Evolutionary conservation across 2,797 vertebrate species (phyloP).

Genomic region (Ibycter americanus): DNA sequence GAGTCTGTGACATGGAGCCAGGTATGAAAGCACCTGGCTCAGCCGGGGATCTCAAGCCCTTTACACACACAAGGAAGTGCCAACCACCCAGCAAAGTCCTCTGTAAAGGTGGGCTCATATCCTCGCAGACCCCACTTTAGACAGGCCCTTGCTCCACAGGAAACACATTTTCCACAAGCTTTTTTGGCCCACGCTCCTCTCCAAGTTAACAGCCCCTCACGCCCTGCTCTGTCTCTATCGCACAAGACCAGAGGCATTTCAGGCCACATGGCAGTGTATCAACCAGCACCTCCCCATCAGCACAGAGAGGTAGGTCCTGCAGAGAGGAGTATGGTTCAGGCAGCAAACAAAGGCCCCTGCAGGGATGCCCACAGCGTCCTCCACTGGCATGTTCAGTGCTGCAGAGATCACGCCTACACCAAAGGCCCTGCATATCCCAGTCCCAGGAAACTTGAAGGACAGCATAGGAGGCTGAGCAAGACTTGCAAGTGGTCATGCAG

Average conservation of each 20-base stretch:
- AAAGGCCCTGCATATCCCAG: neutral
- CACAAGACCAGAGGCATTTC: neutral
- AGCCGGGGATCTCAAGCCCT: neutral
- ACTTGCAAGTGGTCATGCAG: neutral
- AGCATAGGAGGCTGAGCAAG: neutral
- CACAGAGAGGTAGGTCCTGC: neutral
- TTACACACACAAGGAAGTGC: neutral
- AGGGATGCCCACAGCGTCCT: accelerated
- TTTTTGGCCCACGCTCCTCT: neutral
- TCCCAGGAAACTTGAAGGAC: neutral
- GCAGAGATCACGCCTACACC: neutral
- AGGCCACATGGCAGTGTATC: neutral
- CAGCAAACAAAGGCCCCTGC: neutral
- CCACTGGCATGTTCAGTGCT: accelerated
- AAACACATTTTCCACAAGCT: neutral
- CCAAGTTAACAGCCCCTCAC: neutral
- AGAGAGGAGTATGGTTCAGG: neutral
- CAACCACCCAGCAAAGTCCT: neutral
- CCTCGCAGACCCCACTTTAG: neutral
- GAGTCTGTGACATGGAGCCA: neutral
- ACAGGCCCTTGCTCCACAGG: neutral
- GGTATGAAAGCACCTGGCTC: neutral
- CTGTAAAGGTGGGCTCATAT: neutral
- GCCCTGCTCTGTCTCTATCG: neutral
- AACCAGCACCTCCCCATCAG: neutral